These are phyloP conservation scores for Pseudomyrmex flavicornis DNA, from an alignment of 1,140 invertebrate species.

Conservation along the genomic window DNA sequence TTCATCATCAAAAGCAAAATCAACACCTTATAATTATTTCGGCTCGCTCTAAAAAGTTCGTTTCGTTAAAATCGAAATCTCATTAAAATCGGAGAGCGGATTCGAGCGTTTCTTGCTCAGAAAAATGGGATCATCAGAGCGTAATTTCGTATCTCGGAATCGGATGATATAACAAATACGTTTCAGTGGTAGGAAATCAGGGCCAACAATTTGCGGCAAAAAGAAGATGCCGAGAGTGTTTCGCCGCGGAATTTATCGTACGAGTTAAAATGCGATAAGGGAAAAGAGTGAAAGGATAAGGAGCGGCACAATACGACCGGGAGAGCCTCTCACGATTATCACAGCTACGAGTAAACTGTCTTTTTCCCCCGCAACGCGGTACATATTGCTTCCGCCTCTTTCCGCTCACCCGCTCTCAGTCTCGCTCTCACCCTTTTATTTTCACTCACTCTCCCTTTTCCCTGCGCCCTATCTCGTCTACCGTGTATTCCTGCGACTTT, in stretches of 20 bases:
- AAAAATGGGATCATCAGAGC: neutral
- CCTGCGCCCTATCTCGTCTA: conserved; percentile 19
- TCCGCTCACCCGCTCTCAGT: neutral
- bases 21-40: neutral
- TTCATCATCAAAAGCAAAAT: neutral
- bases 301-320: conserved; percentile 12
- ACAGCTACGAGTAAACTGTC: conserved; percentile 3
- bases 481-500: conserved; percentile 58
- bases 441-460: conserved; percentile 63
- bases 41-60: neutral
- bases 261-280: conserved; percentile 56
- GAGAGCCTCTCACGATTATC: conserved; percentile 60
- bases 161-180: conserved; percentile 49
- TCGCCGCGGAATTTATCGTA: conserved; percentile 24
- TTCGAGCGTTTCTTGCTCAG: neutral
- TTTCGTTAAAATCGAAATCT: neutral
- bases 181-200: conserved; percentile 58
- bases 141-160: neutral
- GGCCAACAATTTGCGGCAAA: conserved; percentile 22
- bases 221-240: conserved; percentile 9
- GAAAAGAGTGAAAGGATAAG: conserved; percentile 74
- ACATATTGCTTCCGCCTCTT: conserved; percentile 35
- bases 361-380: neutral
- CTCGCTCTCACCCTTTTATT: conserved; percentile 60
- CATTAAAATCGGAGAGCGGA: neutral